Base-by-base conservation (phyloP, 2,113 vertebrate species). In the Guaruba guarouba region DNA sequence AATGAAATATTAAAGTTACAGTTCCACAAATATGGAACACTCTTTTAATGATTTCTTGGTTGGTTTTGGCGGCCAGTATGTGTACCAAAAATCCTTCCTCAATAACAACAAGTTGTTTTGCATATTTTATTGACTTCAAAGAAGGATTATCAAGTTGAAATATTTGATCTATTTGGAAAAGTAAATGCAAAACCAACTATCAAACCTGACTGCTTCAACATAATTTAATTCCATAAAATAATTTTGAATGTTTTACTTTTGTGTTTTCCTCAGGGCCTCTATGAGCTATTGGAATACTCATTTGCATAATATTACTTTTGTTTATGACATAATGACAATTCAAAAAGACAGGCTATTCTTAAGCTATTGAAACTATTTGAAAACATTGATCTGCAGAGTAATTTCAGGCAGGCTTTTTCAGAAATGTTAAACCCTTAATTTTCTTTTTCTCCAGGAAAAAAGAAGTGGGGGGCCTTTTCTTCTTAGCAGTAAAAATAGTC, bases 391-490 rank as follows among this genome's bases (percentile, higher is more conserved):
- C 27, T 59, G 12, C 14, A 19, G 6, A 0, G 2, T 23, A 54
- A 48, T 48, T 54, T 76, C 55, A 66, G 9, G n/a, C 9, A 43
- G 20, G 23, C 10, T 61, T 83, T 11, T 49, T 8, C 19, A 78
- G n/a, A 76, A 77, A 54, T 39, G 10, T 27, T 48, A 49, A 69
- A 64, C 7, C 48, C 25, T 57, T 63, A 8, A 39, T 18, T 63
- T 51, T 39, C 17, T 69, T 64, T 80, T 44, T 39, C 44, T 61
- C 17, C 31, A 24, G 2, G 13, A 7, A 39, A 69, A 73, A n/a
- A 29, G 51, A 39, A 19, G 1, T 4, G 8, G 2, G 1, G 5
- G 10, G 1, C 1, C 27, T 28, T 41, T 31, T 9, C 33, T 51
- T 64, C 27, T 62, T 54, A 28, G 1, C 18, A 90, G 6, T 22